phyloP scores from a whole-genome alignment of 2,888 invertebrate species.

The Meiosimyza platycephala region DNA sequence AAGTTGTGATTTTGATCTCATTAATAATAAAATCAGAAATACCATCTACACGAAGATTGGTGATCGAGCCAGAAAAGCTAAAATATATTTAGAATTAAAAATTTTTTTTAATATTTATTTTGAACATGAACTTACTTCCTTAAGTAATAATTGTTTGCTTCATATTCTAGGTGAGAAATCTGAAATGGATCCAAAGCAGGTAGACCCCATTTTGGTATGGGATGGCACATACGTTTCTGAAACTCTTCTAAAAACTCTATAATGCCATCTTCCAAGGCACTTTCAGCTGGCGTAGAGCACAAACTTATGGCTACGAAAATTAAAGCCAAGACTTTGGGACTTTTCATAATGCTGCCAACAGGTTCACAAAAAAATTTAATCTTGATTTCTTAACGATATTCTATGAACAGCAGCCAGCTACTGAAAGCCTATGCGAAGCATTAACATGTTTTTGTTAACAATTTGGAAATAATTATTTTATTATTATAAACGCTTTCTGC shows the following conservation, averaged over 20 bases:
- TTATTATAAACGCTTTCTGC: too few relatives aligned
- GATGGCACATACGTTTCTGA: conserved; percentile 61
- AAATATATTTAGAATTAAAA: conserved; percentile 13
- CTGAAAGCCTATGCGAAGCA: not conserved
- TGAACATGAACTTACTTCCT: conserved; percentile 50
- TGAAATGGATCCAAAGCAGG: conserved; percentile 60
- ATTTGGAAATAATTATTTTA: too few relatives aligned
- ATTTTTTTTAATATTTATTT: not conserved
- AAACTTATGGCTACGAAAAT: conserved; percentile 23
- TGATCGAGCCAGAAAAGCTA: conserved; percentile 55
- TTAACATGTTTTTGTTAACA: too few relatives aligned
- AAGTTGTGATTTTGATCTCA: conserved; percentile 46
- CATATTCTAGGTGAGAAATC: conserved; percentile 44
- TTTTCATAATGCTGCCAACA: not conserved
- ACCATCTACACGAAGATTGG: conserved; percentile 52
- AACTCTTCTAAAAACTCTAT: conserved; percentile 55
- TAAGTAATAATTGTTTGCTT: conserved; percentile 54
- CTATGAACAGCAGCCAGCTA: not conserved
- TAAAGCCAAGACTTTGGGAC: not conserved
- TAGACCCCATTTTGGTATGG: conserved; percentile 56
- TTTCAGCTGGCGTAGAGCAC: conserved; percentile 41
- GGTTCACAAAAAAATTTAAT: not conserved
- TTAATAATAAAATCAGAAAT: conserved; percentile 55
- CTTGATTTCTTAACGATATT: not conserved
- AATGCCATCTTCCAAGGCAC: conserved; percentile 50